phyloP scores from a whole-genome alignment of 2,888 invertebrate genomes.

The Petrolisthes cinctipes region DNA sequence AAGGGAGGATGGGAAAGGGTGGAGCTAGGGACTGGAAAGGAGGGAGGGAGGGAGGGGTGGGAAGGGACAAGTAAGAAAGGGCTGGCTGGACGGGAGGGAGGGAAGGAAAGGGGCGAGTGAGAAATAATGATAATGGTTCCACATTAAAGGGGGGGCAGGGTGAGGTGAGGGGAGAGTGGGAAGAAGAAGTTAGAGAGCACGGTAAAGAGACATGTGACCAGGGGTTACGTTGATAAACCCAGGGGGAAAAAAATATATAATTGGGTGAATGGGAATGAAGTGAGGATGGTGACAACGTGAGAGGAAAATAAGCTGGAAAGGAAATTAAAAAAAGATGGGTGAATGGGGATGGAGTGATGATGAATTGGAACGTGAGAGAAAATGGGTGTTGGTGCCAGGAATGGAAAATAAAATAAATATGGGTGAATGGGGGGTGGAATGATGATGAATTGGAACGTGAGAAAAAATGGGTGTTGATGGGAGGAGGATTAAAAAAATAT shows the following conservation, averaged over 20 bases:
- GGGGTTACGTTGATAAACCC: neutral
- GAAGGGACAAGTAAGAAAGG: neutral
- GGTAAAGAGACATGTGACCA: neutral
- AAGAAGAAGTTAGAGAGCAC: neutral
- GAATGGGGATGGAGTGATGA: neutral
- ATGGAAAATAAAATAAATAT: neutral
- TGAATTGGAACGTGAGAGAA: neutral
- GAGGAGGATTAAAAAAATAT: neutral
- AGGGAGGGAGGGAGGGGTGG: neutral
- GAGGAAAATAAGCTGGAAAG: neutral
- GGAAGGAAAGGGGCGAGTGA: neutral
- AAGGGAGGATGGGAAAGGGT: too few species aligned
- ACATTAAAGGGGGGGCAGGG: neutral
- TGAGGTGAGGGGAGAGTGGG: neutral
- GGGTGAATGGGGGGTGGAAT: neutral
- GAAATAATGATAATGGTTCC: neutral
- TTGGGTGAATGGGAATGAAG: neutral
- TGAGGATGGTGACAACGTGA: neutral
- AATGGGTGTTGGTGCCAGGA: neutral
- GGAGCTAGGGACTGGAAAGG: neutral
- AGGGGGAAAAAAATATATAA: neutral
- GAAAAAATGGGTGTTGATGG: neutral
- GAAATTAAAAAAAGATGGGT: neutral
- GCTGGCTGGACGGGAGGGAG: slow-evolving; percentile 3
- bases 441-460: neutral